Conservation (phyloP, 1,140 invertebrate genomes). For the Nylanderia fulva region DNA sequence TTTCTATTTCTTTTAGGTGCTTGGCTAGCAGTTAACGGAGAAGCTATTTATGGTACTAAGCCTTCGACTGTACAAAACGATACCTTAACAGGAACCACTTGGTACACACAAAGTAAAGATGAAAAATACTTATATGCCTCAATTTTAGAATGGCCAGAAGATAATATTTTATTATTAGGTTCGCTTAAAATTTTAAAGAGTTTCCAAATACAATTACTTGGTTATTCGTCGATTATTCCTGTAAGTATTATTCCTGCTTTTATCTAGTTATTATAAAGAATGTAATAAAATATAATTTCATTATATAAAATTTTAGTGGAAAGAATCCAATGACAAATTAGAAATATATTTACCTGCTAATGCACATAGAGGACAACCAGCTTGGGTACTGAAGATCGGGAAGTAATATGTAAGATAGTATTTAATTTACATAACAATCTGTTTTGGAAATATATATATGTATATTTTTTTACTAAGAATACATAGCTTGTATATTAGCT, state of each 20-base stretch:
- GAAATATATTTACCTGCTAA: constrained; percentile 74
- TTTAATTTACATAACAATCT: not conserved
- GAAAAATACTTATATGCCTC: constrained; percentile 88
- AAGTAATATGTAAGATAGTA: constrained; percentile 17
- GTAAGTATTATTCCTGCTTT: constrained; percentile 61
- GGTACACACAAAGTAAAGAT: constrained; percentile 89
- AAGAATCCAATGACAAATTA: constrained; percentile 48
- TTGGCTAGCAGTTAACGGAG: constrained; percentile 95
- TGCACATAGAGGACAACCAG: constrained; percentile 78
- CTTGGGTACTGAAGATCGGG: constrained; percentile 80
- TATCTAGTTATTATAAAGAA: constrained; percentile 12
- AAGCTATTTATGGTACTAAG: constrained; percentile 94
- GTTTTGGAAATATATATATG: not conserved
- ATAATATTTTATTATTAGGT: constrained; percentile 85
- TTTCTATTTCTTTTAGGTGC: constrained; percentile 81
- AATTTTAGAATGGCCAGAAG: constrained; percentile 89
- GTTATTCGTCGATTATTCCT: constrained; percentile 33
- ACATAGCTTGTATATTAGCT: constrained; percentile 16
- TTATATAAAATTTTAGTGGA: constrained; percentile 76
- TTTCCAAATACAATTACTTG: constrained; percentile 71
- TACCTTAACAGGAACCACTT: constrained; percentile 89
- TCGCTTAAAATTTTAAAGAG: constrained; percentile 60
- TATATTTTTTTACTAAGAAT: constrained; percentile 50
- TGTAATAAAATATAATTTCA: constrained; percentile 1
- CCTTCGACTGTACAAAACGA: constrained; percentile 95